phyloP scores from a whole-genome alignment of 2,113 vertebrate species.

The Fregetta grallaria region DNA sequence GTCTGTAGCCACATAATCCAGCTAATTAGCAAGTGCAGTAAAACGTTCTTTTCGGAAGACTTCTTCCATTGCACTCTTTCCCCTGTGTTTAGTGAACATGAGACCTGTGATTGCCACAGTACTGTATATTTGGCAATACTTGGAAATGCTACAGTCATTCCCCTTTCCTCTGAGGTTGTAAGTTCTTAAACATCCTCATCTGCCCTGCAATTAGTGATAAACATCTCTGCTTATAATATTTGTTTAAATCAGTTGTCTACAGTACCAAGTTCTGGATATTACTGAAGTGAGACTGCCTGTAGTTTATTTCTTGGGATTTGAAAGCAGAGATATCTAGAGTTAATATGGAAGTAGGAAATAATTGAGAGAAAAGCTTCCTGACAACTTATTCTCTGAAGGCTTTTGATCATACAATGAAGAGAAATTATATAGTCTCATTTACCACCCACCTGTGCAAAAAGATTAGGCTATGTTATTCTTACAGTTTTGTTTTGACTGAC shows the following conservation, averaged over 20 bases:
- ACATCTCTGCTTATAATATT: background rate
- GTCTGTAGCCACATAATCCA: background rate
- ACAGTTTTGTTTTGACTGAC: background rate
- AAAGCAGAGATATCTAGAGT: background rate
- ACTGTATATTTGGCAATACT: background rate
- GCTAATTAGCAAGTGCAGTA: background rate
- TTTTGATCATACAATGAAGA: background rate
- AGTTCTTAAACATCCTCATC: background rate
- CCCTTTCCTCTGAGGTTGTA: background rate
- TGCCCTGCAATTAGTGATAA: background rate
- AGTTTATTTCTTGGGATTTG: background rate
- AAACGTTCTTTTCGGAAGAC: background rate
- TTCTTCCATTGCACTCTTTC: background rate
- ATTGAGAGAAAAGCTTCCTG: background rate
- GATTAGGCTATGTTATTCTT: background rate
- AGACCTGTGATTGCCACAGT: background rate
- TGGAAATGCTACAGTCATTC: conserved; percentile 1
- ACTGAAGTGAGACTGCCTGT: background rate
- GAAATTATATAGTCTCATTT: background rate
- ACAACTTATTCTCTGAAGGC: background rate
- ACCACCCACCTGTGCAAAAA: background rate
- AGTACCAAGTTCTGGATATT: background rate
- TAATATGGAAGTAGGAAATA: background rate
- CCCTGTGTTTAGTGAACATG: background rate
- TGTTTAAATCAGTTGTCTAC: background rate